A percentile compares a stretch with the other conserved stretches of the same genome.
Conservation (phyloP, 2,797 vertebrate species). For the Avahi laniger region DNA sequence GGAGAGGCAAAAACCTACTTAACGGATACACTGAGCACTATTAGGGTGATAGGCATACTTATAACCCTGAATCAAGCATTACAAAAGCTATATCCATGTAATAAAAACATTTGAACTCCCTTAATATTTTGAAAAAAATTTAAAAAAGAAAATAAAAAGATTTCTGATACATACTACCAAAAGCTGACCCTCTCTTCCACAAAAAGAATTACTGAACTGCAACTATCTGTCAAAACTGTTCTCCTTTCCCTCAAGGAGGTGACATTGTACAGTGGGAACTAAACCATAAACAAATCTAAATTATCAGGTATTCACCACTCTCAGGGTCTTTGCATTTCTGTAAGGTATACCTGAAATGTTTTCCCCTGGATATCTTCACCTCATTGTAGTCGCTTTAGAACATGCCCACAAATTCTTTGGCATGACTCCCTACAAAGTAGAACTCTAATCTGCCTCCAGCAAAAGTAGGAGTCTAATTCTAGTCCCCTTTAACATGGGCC, state of each 20-base stretch:
- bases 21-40: not conserved
- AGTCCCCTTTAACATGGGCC: not conserved
- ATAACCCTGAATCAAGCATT: not conserved
- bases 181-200: not conserved
- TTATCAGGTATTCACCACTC: not conserved
- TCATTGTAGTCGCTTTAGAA: not conserved
- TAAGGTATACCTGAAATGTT: not conserved
- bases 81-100: not conserved
- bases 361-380: not conserved
- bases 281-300: not conserved
- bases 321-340: slow-evolving; percentile 5
- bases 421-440: not conserved
- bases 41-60: not conserved
- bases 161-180: not conserved
- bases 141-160: not conserved
- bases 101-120: not conserved
- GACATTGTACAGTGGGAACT: not conserved
- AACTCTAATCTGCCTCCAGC: not conserved
- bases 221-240: not conserved
- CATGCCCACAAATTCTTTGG: not conserved
- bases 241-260: not conserved
- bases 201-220: not conserved
- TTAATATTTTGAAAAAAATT: not conserved
- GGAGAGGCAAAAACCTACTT: not conserved
- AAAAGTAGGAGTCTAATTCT: not conserved